These are phyloP conservation scores for Delphinapterus leucas DNA, from an alignment of 2,113 vertebrate genomes.

Conservation along the genomic window DNA sequence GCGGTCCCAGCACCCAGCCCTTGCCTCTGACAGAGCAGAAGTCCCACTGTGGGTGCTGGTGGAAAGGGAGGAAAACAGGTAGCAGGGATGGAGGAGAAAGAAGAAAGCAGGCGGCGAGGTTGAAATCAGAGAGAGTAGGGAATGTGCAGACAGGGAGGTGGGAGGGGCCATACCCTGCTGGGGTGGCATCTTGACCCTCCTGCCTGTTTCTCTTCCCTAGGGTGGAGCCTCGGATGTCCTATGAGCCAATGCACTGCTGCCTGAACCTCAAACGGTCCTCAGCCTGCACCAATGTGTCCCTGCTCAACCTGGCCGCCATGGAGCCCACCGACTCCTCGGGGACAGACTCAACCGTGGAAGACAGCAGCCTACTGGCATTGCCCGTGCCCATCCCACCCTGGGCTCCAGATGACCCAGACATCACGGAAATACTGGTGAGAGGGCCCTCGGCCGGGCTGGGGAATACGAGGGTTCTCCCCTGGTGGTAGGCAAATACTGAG, in stretches of 20 bases:
- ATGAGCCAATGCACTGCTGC: conserved; percentile 69
- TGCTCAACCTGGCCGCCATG: conserved; percentile 75
- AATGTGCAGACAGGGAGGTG: too few relatives aligned
- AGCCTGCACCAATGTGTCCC: conserved; percentile 78
- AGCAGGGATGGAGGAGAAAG: background rate
- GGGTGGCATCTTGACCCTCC: background rate
- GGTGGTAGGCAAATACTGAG: background rate
- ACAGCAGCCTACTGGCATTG: conserved; percentile 25
- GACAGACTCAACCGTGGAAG: conserved; percentile 64
- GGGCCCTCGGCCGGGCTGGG: background rate
- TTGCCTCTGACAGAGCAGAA: background rate
- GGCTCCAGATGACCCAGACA: conserved; percentile 72
- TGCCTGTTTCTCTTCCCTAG: background rate
- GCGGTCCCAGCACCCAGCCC: background rate
- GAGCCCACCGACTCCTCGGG: conserved; percentile 65
- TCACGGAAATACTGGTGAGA: conserved; percentile 72
- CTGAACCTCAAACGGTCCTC: conserved; percentile 78
- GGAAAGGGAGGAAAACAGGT: background rate
- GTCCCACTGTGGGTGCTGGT: background rate
- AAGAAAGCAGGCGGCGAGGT: background rate
- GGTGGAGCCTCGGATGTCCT: conserved; percentile 73
- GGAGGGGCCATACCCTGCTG: rapidly evolving
- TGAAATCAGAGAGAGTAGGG: background rate
- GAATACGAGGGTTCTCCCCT: background rate
- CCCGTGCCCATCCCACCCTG: conserved; percentile 44